Evolutionary conservation across 2,797 vertebrate genomes (phyloP).

Genomic region (Coranthus polyacanthus): DNA sequence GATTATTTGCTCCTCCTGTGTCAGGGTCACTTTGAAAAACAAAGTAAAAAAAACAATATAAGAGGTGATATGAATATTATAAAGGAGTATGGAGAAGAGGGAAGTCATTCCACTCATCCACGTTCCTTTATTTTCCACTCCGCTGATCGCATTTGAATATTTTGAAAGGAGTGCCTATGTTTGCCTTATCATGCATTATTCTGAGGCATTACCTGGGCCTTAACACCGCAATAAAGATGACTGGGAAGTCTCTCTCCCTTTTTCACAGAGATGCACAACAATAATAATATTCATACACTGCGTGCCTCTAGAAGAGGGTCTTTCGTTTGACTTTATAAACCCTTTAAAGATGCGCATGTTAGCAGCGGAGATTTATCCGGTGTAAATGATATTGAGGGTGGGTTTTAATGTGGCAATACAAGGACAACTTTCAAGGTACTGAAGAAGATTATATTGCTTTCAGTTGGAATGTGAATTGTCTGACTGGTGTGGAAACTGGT

Average conservation of each 20-base stretch:
- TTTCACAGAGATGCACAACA: constrained; percentile 73
- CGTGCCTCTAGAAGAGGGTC: constrained; percentile 49
- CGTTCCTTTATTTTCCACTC: constrained; percentile 87
- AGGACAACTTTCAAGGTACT: constrained; percentile 28
- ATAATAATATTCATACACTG: constrained; percentile 80
- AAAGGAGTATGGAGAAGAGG: constrained; percentile 69
- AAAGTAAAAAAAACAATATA: constrained; percentile 65
- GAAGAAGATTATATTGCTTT: constrained; percentile 16
- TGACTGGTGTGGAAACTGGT: constrained; percentile 13
- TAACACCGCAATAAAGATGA: constrained; percentile 83
- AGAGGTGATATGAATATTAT: constrained; percentile 74
- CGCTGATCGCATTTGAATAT: constrained; percentile 85
- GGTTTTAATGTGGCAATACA: constrained; percentile 30
- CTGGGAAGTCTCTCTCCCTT: constrained; percentile 73
- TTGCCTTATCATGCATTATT: constrained; percentile 89
- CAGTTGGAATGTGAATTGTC: not conserved
- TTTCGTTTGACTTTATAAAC: constrained; percentile 74
- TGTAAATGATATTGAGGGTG: constrained; percentile 44
- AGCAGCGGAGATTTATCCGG: constrained; percentile 49
- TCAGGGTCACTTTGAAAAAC: constrained; percentile 74
- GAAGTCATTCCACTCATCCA: constrained; percentile 80
- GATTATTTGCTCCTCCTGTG: constrained; percentile 34
- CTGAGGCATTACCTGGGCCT: constrained; percentile 82
- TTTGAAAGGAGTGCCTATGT: constrained; percentile 86
- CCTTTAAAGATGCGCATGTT: constrained; percentile 66